Conservation (phyloP, 2,113 vertebrate genomes). For the Gymnarchus niloticus region DNA sequence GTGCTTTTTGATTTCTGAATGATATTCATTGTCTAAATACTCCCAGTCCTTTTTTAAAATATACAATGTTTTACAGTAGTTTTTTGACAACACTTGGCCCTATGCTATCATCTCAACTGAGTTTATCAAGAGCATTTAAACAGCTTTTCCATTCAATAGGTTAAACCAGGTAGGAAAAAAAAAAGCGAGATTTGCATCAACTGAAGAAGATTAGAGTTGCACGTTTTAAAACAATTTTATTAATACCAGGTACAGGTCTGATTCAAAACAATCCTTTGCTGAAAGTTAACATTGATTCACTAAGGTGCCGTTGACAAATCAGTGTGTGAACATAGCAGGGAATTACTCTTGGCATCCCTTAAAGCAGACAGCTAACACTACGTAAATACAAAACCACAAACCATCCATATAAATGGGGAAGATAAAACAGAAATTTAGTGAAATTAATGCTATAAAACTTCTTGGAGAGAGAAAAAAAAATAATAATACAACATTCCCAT, state of each 20-base stretch:
- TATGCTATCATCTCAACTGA: no score
- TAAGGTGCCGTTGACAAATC: conserved; percentile 42
- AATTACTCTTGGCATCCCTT: background rate
- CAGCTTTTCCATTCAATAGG: background rate
- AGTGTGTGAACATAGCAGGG: background rate
- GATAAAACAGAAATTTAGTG: conserved; percentile 23
- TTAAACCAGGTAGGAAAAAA: background rate
- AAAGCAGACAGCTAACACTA: conserved; percentile 48
- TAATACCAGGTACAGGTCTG: conserved; percentile 46
- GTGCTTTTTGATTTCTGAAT: background rate
- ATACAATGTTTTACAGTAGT: no score
- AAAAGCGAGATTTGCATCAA: background rate
- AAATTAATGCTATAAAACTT: conserved; percentile 52
- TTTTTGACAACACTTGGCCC: background rate
- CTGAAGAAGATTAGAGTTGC: background rate
- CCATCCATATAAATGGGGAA: conserved; percentile 35
- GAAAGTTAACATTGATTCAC: conserved; percentile 51
- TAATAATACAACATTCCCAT: no score
- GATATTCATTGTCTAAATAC: no score
- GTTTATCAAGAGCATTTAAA: background rate
- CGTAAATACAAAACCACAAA: conserved; percentile 56
- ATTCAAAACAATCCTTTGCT: conserved; percentile 36
- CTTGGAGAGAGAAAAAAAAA: conserved; percentile 42
- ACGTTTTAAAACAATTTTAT: conserved; percentile 46
- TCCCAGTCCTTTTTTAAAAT: background rate